Conservation (phyloP, 2,888 invertebrate genomes). For the Cylloceria caligata region DNA sequence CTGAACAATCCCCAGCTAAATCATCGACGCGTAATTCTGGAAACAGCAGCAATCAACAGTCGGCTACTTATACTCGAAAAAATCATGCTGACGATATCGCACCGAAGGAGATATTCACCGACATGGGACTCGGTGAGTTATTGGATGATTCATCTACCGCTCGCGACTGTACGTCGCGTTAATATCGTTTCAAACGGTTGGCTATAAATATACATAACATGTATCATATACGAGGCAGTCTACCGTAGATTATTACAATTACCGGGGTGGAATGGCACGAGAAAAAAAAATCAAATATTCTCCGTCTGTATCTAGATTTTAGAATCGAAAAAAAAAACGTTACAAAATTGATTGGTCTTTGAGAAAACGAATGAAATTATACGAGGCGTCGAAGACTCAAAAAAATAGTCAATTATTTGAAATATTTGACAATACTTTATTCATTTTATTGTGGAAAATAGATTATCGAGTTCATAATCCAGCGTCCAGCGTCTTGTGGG, state of each 20-base stretch:
- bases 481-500: too few relatives aligned
- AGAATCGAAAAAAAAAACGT: too few relatives aligned
- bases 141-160: slow-evolving; percentile 34
- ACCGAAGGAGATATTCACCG: slow-evolving; percentile 89
- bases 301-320: too few relatives aligned
- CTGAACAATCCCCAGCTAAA: slow-evolving; percentile 79
- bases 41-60: slow-evolving; percentile 50
- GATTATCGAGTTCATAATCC: too few relatives aligned
- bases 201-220: slow-evolving; percentile 12
- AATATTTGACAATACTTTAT: too few relatives aligned
- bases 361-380: too few relatives aligned
- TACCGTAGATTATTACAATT: background rate
- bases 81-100: slow-evolving; percentile 80
- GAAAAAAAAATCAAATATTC: background rate
- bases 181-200: background rate
- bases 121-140: slow-evolving; percentile 90
- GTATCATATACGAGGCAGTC: background rate
- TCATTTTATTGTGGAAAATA: too few relatives aligned
- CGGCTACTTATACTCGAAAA: slow-evolving; percentile 63
- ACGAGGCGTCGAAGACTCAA: too few relatives aligned
- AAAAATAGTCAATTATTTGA: too few relatives aligned
- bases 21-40: slow-evolving; percentile 69
- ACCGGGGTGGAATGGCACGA: slow-evolving; percentile 3
- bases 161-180: background rate
- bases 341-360: too few relatives aligned